Evolutionary conservation across 2,888 invertebrate species (phyloP), one percentile per base, ranked within the genome.

Genomic region (Dynastes hyllus): DNA sequence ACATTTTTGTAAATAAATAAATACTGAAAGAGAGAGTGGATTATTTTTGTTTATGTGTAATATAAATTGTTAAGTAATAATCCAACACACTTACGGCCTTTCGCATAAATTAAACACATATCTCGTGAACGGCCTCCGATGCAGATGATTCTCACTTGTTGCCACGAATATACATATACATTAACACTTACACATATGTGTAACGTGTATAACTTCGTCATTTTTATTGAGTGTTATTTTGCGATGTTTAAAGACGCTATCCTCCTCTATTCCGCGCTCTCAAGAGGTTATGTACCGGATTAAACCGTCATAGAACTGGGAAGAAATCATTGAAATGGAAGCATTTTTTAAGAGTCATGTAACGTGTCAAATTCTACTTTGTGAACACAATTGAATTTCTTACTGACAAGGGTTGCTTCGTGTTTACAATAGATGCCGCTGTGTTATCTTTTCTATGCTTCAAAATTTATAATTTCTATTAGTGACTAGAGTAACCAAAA

Each of bases 1-100:
- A 79, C 73, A 66, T 55, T 71, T 77, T 79, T 70, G 77, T 79
- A 79, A 79, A 77, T 79, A 79, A 79, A 79, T 79, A 79, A 79
- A 77, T 77, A 76, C 53, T 53, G 70, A 76, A 77, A 45, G 45
- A 45, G 70, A 69, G 71, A 71, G 70, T 27, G 58, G 77, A 77
- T 79, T 79, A 79, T 79, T 79, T 79, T 79, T 79, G 77, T 79
- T 79, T 79, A 77, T 70, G 66, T 69, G 73, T 77, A 77, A 73
- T 77, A 79, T 79, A 79, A 79, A 77, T 79, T 79, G 77, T 79
- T 79, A 79, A 69, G 69, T 71, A 78, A 78, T 78, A 69, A 78
- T 78, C 71, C 71, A 58, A 71, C 55, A 71, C 71, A 71, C 71
- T 71, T 71, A 55, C 55, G 71, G 71, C 6, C 32, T 71, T 71